Base-by-base conservation (phyloP, 2,113 vertebrate species). In the Zosterops pallidus region DNA sequence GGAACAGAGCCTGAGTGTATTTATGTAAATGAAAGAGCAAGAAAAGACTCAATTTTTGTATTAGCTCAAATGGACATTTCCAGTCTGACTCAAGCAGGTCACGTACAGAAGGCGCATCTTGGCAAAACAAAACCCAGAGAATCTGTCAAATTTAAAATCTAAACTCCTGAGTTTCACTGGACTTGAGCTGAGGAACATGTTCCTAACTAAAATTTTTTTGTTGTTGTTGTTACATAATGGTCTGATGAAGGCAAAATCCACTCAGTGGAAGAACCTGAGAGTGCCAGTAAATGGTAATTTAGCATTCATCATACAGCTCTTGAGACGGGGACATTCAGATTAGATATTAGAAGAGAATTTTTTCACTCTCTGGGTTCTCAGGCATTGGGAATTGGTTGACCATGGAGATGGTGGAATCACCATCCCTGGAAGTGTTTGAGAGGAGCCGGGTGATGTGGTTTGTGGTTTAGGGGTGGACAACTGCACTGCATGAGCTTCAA, bases 261-360 rank as follows among this genome's bases (percentile, higher is more conserved):
- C 17, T 5, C 26, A 26, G 15, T 24, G 62, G 26, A 39, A 63
- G 78, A 55, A 41, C 16, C 6, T 8, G 3, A 4, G 14, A 19
- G 7, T 6, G 35, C 10, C 62, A 13, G n/a, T 11, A 39, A 14
- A 33, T 1, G 16, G 4, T 8, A 62, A 21, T 16, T n/a, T 26
- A 53, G 18, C 13, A 9, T n/a, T 65, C 14, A 8, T 14, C 41
- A 3, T 1, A 5, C 9, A 22, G 39, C 21, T 62, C 14, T 49
- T 19, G 62, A 23, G 21, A 23, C 25, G 25, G 5, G 24, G 14
- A 47, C 1, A 26, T 47, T 26, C 11, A 31, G 20, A 41, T 47
- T 5, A 35, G 39, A 7, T 19, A 22, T 22, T 0, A 19, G 17
- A 35, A 31, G 11, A 13, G 14, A 4, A 0, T 7, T 1, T 37